phyloP scores from a whole-genome alignment of 2,113 vertebrate species.

The Dromiciops gliroides region DNA sequence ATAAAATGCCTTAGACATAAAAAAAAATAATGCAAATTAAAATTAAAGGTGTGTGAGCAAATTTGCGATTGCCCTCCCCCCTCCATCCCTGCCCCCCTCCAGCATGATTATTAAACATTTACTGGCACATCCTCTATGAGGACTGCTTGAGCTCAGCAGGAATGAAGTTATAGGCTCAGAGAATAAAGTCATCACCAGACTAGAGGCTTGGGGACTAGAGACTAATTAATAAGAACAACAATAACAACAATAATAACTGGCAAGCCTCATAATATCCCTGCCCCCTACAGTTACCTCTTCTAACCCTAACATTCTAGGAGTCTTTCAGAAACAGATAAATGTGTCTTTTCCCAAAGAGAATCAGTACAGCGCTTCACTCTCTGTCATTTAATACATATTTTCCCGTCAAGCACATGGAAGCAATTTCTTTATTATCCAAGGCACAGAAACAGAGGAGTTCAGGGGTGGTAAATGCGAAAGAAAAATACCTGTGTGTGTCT shows the following conservation, averaged over 20 bases:
- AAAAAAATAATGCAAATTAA: background rate
- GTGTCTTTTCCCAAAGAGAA: conserved; percentile 66
- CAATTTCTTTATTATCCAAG: conserved; percentile 74
- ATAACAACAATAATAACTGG: background rate
- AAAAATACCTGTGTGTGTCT: background rate
- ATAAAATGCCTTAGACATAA: no score
- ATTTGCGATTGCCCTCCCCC: no score
- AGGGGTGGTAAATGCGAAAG: conserved; percentile 56
- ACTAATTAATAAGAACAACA: background rate
- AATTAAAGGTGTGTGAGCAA: background rate
- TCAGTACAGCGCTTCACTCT: conserved; percentile 64
- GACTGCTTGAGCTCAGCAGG: background rate
- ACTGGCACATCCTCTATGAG: background rate
- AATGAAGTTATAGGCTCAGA: background rate
- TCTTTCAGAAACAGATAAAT: conserved; percentile 21
- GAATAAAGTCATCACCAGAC: background rate
- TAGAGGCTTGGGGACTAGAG: no score
- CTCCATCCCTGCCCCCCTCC: background rate
- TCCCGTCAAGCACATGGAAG: conserved; percentile 77
- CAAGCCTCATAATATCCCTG: background rate
- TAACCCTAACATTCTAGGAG: background rate
- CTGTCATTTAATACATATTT: conserved; percentile 65
- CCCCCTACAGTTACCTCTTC: background rate
- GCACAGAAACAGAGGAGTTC: conserved; percentile 43
- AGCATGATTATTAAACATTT: background rate